Percentiles rank a stretch among this genome's conserved stretches.
phyloP scores from a whole-genome alignment of 2,113 vertebrate species.

The Ginglymostoma cirratum region DNA sequence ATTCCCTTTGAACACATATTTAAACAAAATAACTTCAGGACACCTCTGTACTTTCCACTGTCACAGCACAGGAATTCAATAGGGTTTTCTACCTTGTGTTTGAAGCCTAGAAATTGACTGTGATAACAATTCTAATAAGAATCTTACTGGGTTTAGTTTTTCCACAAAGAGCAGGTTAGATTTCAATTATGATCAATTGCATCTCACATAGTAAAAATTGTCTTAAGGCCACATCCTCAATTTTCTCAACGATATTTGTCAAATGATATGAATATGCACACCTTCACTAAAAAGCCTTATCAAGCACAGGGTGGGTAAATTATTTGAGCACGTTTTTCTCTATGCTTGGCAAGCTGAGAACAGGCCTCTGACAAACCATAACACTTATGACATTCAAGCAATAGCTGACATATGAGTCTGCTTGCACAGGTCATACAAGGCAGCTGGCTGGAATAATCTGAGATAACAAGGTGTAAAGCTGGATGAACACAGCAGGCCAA shows the following conservation, averaged over 20 bases:
- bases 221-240: neutral
- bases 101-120: neutral
- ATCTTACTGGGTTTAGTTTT: neutral
- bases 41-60: neutral
- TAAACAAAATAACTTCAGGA: neutral
- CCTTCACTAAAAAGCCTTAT: neutral
- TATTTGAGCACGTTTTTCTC: neutral
- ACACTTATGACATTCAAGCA: neutral
- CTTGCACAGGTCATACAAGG: neutral
- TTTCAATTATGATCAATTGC: neutral
- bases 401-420: neutral
- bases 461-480: too few relatives aligned
- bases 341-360: neutral
- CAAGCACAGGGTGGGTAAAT: neutral
- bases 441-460: neutral
- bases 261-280: neutral
- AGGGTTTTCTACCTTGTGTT: neutral
- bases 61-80: neutral
- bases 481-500: too few relatives aligned
- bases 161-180: neutral
- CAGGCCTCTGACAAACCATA: neutral
- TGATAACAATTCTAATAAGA: neutral
- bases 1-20: neutral
- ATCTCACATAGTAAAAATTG: neutral
- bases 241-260: neutral